Conservation (phyloP, 2,113 vertebrate genomes). For the Pungitius pungitius region DNA sequence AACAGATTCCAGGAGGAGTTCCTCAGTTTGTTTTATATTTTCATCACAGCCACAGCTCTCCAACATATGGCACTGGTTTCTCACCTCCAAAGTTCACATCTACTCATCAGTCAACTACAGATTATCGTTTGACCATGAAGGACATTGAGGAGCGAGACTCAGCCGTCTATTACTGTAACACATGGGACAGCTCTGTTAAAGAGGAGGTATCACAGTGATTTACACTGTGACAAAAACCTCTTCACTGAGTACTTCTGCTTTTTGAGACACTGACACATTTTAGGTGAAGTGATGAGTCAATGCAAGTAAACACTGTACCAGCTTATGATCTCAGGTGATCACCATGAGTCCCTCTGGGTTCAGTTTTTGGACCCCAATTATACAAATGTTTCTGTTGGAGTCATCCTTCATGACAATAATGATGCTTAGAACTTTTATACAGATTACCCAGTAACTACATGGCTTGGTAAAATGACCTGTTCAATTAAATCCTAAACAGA, state of each 20-base stretch:
- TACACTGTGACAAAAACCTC: conserved; percentile 64
- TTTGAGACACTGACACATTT: no score
- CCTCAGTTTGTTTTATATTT: conserved; percentile 26
- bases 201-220: conserved; percentile 54
- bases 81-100: conserved; percentile 59
- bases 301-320: no score
- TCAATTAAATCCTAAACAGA: no score
- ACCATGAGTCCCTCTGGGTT: no score
- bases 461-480: no score
- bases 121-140: conserved; percentile 66
- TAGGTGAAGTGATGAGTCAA: no score
- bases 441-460: no score
- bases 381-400: background rate
- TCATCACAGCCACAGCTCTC: rapidly evolving
- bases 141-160: conserved; percentile 64
- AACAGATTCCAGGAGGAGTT: conserved; percentile 58
- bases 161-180: conserved; percentile 63
- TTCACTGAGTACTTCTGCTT: conserved; percentile 35
- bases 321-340: no score
- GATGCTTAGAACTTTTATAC: no score
- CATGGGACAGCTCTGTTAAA: background rate
- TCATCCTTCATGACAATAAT: no score
- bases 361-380: background rate
- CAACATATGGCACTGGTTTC: conserved; percentile 47
- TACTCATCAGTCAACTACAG: conserved; percentile 37